Base-by-base conservation (phyloP, 2,797 vertebrate genomes). In the Psittacula derbiana region DNA sequence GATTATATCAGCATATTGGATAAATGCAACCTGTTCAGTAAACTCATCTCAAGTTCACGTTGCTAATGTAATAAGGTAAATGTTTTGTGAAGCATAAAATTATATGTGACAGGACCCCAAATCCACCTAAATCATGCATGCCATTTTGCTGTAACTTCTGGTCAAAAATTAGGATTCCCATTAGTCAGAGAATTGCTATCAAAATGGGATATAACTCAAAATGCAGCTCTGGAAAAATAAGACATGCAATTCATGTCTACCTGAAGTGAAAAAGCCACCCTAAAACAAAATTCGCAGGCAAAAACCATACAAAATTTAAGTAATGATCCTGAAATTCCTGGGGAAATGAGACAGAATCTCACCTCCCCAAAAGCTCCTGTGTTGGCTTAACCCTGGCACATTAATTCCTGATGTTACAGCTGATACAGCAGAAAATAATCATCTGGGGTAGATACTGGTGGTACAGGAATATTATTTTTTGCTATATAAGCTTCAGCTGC, bases 351-450 rank as follows among this genome's bases (percentile, higher is more conserved):
- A 7, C 2, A 1, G 24, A 66, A 70, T 44, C 36, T 47, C 33
- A 41, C 9, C 9, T 73, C 31, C 70, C 43, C 55, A 89, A 49
- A 88, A 95, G 12, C 2, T 73, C 25, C 30, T 55, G 2, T 60
- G 31, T 55, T 90, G 25, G 19, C 20, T 67, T 55, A 65, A 69
- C 7, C 16, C 16, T 67, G 30, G 8, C 57, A 16, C 2, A 0
- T 47, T 41, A 73, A 6, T 43, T 18, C 10, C 61, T 81, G 25
- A 31, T 73, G 31, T 75, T 81, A 81, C 65, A 87, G 71, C 55
- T 89, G 81, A 85, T 87, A 18, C 9, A 82, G 67, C 64, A 95
- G 50, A 93, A 94, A 96, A 87, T 55, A 79, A 58, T 47, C 16
- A 44, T 30, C 33, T 50, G 79, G 43, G 3, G 31, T 57, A 82